Evolutionary conservation across 2,888 invertebrate species (phyloP), one percentile per base, ranked within the genome.

Genomic region (Trilocha varians): DNA sequence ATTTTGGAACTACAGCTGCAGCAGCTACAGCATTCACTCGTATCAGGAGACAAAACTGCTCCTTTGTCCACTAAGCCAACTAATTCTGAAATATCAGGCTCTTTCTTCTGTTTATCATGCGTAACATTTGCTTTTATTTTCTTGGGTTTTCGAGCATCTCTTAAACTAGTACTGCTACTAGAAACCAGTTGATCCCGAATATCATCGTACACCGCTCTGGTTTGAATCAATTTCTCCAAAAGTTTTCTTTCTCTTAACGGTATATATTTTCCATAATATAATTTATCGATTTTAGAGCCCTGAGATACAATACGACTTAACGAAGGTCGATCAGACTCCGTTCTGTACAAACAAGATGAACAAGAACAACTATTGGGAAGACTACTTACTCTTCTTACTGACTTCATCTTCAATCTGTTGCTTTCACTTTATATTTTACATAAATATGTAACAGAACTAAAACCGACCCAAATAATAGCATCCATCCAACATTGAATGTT

Each of bases 191-290:
- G 62, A 41, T 53, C 62, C 48, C 69, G 65, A 5, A 73, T 55
- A 39, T 70, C 64, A 45, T 78, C 70, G 42, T 78, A 76, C 13
- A 66, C 59, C 5, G 66, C 74, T 50, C 69, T 66, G 5, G 76
- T 76, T 55, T 63, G 62, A 11, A 69, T 61, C 34, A 78, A 56
- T 48, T 62, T 70, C 17, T 64, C 53, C 6, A 78, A 47, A 17
- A 77, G 49, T 43, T 71, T 67, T 50, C 56, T 61, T 51, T 79
- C 70, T 41, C 61, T 61, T 34, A 65, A 46, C 14, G 71, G 70
- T 47, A 72, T 55, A 47, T 61, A 68, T 45, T 71, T 68, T 18
- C 61, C 64, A 16, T 57, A 55, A 39, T 65, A 66, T 13, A 71
- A 55, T 52, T 57, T 63, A 40, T 72, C 64, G 16, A 70, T 61